These are phyloP conservation scores for Colinus virginianus DNA, from an alignment of 2,113 vertebrate genomes.

Conservation along the genomic window DNA sequence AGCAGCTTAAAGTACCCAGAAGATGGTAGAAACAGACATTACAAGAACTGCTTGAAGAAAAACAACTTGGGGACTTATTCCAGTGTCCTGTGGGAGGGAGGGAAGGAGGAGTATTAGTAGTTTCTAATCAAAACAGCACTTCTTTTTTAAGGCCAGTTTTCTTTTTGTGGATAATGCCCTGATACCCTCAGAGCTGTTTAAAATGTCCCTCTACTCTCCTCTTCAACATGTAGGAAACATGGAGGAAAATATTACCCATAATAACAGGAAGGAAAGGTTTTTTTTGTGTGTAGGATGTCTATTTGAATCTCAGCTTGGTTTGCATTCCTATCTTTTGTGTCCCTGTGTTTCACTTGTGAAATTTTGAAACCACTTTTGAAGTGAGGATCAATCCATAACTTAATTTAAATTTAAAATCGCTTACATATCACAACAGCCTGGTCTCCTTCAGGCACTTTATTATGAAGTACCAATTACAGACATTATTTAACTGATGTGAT, in stretches of 20 bases:
- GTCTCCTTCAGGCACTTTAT: slow-evolving; percentile 53
- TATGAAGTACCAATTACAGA: slow-evolving; percentile 50
- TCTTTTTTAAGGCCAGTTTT: background rate
- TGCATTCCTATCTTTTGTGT: background rate
- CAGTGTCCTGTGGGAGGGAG: too few species aligned
- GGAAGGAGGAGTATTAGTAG: background rate
- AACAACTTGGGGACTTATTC: background rate
- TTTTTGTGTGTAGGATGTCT: background rate
- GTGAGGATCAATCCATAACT: slow-evolving; percentile 72
- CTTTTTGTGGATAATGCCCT: background rate
- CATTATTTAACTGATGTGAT: slow-evolving; percentile 44
- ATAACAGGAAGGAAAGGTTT: background rate
- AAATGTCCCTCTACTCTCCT: background rate
- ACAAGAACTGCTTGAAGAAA: background rate
- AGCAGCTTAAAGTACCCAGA: background rate
- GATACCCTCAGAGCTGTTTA: background rate
- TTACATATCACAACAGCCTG: slow-evolving; percentile 15
- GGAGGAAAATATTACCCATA: background rate
- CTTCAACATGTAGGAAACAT: background rate
- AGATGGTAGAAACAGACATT: background rate
- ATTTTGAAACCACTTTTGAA: slow-evolving; percentile 64
- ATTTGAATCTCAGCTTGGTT: background rate
- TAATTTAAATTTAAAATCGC: slow-evolving; percentile 68
- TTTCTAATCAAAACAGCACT: background rate
- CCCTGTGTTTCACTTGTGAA: slow-evolving; percentile 26